These are phyloP conservation scores for Psettodes erumei DNA, from an alignment of 2,113 vertebrate species.

Conservation along the genomic window DNA sequence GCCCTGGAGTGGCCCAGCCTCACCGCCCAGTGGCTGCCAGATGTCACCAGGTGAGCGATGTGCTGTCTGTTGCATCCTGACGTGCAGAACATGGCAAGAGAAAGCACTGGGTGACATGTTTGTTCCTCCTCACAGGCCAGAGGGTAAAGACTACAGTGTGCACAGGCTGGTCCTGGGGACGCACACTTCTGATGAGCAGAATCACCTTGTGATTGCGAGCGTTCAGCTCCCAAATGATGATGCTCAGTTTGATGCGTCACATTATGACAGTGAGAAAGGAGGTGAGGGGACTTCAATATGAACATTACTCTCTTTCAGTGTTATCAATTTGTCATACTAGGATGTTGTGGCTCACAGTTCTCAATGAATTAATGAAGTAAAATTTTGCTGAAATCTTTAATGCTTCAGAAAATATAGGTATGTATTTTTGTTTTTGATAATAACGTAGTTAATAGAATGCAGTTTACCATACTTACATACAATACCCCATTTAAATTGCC, in stretches of 20 bases:
- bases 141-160: constrained; percentile 98
- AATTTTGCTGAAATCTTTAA: constrained; percentile 32
- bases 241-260: constrained; percentile 97
- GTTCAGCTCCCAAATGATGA: constrained; percentile 98
- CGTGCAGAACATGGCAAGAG: not conserved
- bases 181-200: constrained; percentile 97
- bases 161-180: constrained; percentile 96
- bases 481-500: not conserved
- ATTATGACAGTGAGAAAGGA: constrained; percentile 99
- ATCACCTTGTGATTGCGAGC: constrained; percentile 96
- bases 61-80: not conserved
- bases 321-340: not conserved
- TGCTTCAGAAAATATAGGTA: constrained; percentile 40
- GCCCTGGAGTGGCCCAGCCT: constrained; percentile 98
- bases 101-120: not conserved
- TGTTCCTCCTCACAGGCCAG: constrained; percentile 84
- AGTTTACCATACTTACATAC: not conserved
- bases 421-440: constrained; percentile 11
- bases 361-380: constrained; percentile 23
- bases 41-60: constrained; percentile 92
- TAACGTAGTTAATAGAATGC: not conserved
- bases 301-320: not conserved
- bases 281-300: constrained; percentile 78
- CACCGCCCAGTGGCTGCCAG: constrained; percentile 98
- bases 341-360: constrained; percentile 7